These are phyloP conservation scores for Olivierus martensii DNA, from an alignment of 1,140 invertebrate species.

Conservation along the genomic window DNA sequence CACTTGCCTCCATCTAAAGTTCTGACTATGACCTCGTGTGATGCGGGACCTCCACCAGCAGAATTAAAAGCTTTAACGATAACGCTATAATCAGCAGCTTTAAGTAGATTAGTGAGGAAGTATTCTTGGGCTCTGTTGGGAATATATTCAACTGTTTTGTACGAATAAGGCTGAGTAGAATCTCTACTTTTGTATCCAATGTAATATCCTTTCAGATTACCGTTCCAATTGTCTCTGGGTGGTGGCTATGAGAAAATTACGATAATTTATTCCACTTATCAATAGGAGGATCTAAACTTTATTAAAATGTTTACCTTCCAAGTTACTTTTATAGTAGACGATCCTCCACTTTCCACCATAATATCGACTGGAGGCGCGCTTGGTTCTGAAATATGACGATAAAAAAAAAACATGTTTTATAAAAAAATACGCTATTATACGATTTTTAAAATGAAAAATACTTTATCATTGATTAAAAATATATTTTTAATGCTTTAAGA, in stretches of 20 bases:
- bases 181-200: constrained; percentile 74
- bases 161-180: constrained; percentile 77
- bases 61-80: constrained; percentile 22
- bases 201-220: constrained; percentile 70
- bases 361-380: constrained; percentile 43
- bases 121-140: constrained; percentile 16
- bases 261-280: neutral
- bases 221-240: constrained; percentile 75
- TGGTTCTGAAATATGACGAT: constrained; percentile 14
- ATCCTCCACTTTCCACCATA: constrained; percentile 77
- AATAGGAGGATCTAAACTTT: neutral
- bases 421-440: no score
- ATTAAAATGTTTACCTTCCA: constrained; percentile 49
- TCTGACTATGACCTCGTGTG: constrained; percentile 53
- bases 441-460: no score
- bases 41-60: constrained; percentile 32
- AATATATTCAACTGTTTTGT: constrained; percentile 78
- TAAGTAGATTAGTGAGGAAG: constrained; percentile 20
- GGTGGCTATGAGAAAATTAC: constrained; percentile 40
- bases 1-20: constrained; percentile 62
- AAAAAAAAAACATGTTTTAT: no score
- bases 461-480: no score
- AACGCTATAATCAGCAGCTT: constrained; percentile 20
- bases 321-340: constrained; percentile 76
- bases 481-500: no score